Evolutionary conservation across 2,113 vertebrate genomes (phyloP).

Genomic region (Proteles cristata): DNA sequence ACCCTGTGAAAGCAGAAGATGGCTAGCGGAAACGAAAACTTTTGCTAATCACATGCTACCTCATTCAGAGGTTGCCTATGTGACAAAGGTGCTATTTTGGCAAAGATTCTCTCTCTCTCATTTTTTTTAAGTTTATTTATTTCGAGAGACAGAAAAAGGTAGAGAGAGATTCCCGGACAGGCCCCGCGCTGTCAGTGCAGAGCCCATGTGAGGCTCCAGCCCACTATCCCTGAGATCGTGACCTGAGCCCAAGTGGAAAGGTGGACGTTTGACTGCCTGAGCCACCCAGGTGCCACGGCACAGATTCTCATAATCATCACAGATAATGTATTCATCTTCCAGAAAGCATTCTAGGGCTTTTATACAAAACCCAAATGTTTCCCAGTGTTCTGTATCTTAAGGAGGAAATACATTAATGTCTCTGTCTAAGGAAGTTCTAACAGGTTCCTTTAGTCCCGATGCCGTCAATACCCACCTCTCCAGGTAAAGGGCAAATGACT

Average conservation of each 20-base stretch:
- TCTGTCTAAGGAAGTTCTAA: neutral
- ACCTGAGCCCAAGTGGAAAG: no score
- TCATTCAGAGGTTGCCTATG: neutral
- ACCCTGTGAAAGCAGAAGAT: neutral
- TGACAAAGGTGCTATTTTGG: no score
- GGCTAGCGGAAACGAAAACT: neutral
- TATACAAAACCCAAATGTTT: neutral
- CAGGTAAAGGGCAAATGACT: neutral
- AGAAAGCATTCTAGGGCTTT: neutral
- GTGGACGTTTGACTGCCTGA: no score
- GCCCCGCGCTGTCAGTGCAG: no score
- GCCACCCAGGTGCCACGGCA: no score
- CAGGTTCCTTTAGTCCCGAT: neutral
- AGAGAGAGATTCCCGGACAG: no score
- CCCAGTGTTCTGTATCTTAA: neutral
- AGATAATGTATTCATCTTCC: neutral
- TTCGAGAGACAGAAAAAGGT: no score
- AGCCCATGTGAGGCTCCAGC: no score
- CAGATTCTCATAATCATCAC: neutral
- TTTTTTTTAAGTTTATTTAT: no score
- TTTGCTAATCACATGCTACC: neutral
- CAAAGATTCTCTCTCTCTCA: neutral
- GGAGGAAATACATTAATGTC: neutral
- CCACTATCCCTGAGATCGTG: no score
- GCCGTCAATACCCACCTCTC: no score